These are phyloP conservation scores for Merluccius polli DNA, from an alignment of 2,797 vertebrate species.

Conservation along the genomic window DNA sequence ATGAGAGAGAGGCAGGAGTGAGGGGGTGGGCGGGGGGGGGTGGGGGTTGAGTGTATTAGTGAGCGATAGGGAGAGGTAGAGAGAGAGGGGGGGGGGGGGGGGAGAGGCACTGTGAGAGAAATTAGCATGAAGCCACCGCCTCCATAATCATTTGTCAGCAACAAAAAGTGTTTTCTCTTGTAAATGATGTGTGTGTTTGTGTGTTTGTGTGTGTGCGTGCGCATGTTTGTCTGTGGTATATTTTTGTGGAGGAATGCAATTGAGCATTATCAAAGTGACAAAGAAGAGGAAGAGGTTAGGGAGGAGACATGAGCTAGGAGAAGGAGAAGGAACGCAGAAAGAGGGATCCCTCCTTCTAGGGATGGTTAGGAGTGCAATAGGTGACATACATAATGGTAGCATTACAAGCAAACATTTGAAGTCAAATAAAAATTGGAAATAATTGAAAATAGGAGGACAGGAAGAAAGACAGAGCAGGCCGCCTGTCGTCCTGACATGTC, in stretches of 20 bases:
- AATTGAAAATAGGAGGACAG: too few species aligned
- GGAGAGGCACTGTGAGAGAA: constrained; percentile 4
- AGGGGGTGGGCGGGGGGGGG: not conserved
- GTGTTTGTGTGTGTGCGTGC: not conserved
- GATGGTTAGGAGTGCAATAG: too few species aligned
- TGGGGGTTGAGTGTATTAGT: not conserved
- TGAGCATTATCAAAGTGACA: not conserved
- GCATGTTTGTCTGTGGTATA: not conserved
- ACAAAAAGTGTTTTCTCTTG: not conserved
- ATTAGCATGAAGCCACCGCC: not conserved
- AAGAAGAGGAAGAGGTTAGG: not conserved
- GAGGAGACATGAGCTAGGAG: too few species aligned
- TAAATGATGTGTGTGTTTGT: not conserved
- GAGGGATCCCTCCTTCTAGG: too few species aligned
- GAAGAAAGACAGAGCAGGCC: too few species aligned
- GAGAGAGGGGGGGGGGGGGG: constrained; percentile 18
- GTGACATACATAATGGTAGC: too few species aligned
- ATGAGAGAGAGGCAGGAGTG: constrained; percentile 2
- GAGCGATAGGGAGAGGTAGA: not conserved
- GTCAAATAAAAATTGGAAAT: too few species aligned
- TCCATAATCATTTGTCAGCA: not conserved
- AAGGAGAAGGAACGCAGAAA: not conserved
- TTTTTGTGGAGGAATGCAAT: not conserved
- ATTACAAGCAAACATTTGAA: too few species aligned
- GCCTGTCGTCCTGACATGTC: too few species aligned